Base-by-base conservation (phyloP, 2,888 invertebrate species). In the Nemotelus nigrinus region DNA sequence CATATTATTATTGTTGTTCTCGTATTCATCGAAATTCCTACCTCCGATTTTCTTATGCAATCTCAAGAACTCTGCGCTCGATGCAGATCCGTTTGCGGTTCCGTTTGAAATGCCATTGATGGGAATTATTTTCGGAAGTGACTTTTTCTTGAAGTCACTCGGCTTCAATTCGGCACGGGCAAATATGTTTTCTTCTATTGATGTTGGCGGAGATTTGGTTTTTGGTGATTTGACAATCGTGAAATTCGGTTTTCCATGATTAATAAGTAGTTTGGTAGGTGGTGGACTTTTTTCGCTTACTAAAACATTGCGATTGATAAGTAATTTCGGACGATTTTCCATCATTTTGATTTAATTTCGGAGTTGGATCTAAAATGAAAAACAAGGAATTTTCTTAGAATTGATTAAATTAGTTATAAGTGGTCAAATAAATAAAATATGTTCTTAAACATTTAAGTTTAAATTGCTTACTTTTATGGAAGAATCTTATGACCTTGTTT, bases 221-320 rank as follows among this genome's bases (percentile, higher is more conserved):
- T 70, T 77, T 5, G 71, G 57, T 45, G 72, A 65, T 75, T 57
- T 74, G 10, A 83, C 82, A 77, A 87, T 87, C 78, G 86, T 87
- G 68, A 86, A 87, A 82, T 87, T 87, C 39, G 87, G 87, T 79
- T 86, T 87, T 78, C 87, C 87, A 79, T 87, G 87, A 80, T 80
- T 86, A 53, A 87, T 83, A 82, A 87, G 78, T 53, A 87, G 82
- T 81, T 87, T 87, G 7, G 85, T 82, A 41, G 86, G 82, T 50
- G 86, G 86, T 57, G 86, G 85, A 70, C 60, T 70, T 48, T 65
- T 76, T 45, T 74, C 74, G 41, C 48, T 48, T 5, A 64, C 3
- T 3, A 60, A 10, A 50, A 65, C 53, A n/a, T 44, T 53, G 6
- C 76, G 65, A 44, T 64, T 64, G 44, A 76, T 76, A 5, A 53